Evolutionary conservation across 2,113 vertebrate species (phyloP).

Genomic region (Gallinago jamesoni): DNA sequence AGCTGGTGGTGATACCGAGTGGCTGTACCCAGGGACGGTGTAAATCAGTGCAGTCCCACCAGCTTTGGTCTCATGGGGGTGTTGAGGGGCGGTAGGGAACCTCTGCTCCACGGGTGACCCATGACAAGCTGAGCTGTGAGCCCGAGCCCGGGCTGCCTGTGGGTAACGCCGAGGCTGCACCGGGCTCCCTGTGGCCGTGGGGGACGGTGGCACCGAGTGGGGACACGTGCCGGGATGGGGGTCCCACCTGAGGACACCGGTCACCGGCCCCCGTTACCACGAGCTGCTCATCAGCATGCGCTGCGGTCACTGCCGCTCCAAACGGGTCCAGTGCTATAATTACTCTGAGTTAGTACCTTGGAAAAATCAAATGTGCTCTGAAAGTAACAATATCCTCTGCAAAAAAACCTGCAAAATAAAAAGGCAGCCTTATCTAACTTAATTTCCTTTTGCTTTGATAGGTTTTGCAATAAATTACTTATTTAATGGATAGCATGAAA

Average conservation of each 20-base stretch:
- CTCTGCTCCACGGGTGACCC: fast-evolving
- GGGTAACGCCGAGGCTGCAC: fast-evolving
- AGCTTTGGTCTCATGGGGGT: not conserved
- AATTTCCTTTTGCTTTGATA: conserved; percentile 52
- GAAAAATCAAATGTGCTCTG: not conserved
- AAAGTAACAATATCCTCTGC: not conserved
- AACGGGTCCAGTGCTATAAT: not conserved
- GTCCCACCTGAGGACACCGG: fast-evolving
- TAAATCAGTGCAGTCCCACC: not conserved
- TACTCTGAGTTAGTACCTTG: not conserved
- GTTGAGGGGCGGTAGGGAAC: not conserved
- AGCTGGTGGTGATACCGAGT: not conserved
- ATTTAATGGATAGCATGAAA: conserved; percentile 51
- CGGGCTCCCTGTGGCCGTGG: fast-evolving
- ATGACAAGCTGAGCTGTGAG: not conserved
- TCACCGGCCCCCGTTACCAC: fast-evolving
- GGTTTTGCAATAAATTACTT: conserved; percentile 64
- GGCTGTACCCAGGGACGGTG: no score
- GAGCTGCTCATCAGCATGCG: not conserved
- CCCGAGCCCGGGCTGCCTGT: fast-evolving
- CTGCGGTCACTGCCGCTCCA: not conserved
- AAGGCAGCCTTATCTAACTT: not conserved
- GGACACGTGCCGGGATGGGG: fast-evolving
- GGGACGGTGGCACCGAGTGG: not conserved
- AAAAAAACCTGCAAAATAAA: not conserved